Conservation (phyloP, 2,113 vertebrate species). For the Ahaetulla prasina region DNA sequence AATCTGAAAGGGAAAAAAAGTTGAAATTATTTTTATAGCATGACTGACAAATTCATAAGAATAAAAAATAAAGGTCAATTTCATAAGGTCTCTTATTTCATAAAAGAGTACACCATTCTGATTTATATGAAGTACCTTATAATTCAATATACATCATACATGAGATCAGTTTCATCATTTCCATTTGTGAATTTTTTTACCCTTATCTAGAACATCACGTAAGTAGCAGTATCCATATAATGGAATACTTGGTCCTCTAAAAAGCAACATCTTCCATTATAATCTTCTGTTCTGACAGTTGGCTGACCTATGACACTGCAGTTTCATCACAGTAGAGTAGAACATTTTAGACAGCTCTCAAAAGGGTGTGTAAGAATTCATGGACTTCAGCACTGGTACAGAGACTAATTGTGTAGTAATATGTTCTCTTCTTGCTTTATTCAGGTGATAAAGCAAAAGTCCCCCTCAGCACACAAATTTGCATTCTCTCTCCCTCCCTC, state of each 20-base stretch:
- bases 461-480: background rate
- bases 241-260: background rate
- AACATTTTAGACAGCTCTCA: slow-evolving; percentile 59
- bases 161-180: background rate
- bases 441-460: slow-evolving; percentile 19
- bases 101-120: background rate
- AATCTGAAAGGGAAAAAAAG: background rate
- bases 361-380: slow-evolving; percentile 36
- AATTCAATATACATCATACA: background rate
- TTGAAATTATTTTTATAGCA: background rate
- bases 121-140: background rate
- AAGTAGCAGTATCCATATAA: background rate
- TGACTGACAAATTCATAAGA: background rate
- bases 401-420: slow-evolving; percentile 12
- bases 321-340: slow-evolving; percentile 55
- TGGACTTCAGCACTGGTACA: slow-evolving; percentile 35
- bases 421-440: slow-evolving; percentile 39
- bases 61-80: background rate
- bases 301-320: slow-evolving; percentile 56
- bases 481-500: background rate
- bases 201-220: background rate
- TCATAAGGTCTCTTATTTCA: background rate
- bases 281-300: slow-evolving; percentile 56
- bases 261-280: slow-evolving; percentile 23
- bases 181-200: background rate